Conservation (phyloP, 2,797 vertebrate genomes). For the Pangasius djambal region DNA sequence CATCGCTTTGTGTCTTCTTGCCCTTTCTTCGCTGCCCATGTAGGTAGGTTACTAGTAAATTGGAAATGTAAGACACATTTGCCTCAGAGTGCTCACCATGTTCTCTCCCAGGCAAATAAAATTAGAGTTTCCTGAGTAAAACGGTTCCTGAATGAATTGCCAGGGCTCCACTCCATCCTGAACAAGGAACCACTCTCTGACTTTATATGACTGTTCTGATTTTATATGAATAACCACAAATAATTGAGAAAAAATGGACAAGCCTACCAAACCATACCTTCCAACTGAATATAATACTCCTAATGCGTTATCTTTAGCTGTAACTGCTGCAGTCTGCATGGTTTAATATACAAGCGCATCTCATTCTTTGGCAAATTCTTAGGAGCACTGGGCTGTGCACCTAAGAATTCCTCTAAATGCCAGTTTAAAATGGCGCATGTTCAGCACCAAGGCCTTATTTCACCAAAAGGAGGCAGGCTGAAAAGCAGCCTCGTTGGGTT, state of each 20-base stretch:
- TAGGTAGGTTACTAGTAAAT: neutral
- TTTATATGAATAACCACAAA: neutral
- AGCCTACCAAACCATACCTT: neutral
- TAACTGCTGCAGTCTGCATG: too few relatives aligned
- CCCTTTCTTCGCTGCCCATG: neutral
- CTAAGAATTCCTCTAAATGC: neutral
- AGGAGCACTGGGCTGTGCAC: too few relatives aligned
- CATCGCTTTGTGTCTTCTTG: neutral
- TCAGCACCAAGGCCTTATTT: neutral
- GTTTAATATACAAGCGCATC: neutral
- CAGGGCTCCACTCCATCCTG: neutral
- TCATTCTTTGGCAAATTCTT: neutral
- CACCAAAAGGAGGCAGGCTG: neutral
- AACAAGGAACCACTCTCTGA: neutral
- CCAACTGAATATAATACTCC: neutral
- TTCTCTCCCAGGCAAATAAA: neutral
- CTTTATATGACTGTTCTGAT: neutral
- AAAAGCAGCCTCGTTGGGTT: neutral
- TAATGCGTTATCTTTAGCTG: neutral
- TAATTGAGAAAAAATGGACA: neutral
- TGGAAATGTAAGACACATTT: neutral
- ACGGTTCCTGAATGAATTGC: neutral
- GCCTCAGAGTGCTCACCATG: neutral
- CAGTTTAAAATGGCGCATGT: neutral
- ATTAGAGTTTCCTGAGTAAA: neutral